These are phyloP conservation scores for Thymelicus lineola DNA, from an alignment of 2,888 invertebrate species.

Conservation along the genomic window DNA sequence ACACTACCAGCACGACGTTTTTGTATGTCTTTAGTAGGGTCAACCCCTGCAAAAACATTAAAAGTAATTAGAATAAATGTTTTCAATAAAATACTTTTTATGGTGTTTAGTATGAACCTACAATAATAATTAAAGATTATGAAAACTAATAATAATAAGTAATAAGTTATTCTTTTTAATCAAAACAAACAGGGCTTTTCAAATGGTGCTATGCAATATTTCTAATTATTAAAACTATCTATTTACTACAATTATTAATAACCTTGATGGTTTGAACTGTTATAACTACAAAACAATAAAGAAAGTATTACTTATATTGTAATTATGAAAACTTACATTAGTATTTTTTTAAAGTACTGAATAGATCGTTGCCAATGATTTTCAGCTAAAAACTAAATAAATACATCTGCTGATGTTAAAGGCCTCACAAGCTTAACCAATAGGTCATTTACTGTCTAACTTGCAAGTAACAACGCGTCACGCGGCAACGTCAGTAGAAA, in stretches of 20 bases:
- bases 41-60: conserved; percentile 86
- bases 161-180: background rate
- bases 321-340: background rate
- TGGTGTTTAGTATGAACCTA: no score
- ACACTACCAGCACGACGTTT: conserved; percentile 92
- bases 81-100: no score
- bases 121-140: no score
- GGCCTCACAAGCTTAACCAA: conserved; percentile 26
- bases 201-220: no score
- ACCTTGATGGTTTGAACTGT: background rate
- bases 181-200: background rate
- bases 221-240: no score
- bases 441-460: conserved; percentile 33
- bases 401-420: background rate
- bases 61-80: no score
- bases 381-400: background rate
- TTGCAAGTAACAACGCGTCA: conserved; percentile 70
- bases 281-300: background rate
- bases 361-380: background rate
- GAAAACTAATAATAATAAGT: no score
- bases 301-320: background rate
- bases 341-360: background rate
- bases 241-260: conserved; percentile 3
- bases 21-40: conserved; percentile 92
- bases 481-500: conserved; percentile 76